Base-by-base conservation (phyloP, 2,113 vertebrate genomes). In the Semicossyphus pulcher region DNA sequence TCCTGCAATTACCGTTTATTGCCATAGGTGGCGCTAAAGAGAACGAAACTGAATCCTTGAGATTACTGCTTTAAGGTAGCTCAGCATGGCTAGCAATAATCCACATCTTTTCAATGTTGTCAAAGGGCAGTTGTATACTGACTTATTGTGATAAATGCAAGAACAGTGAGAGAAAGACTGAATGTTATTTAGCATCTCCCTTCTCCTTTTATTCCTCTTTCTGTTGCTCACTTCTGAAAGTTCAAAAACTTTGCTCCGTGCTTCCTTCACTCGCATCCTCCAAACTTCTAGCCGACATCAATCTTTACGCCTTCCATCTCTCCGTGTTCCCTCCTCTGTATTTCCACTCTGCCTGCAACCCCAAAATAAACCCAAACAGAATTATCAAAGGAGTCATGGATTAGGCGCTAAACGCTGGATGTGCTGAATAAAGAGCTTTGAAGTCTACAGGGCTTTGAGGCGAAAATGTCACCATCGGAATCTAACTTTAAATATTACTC, bases 301-400 rank as follows among this genome's bases (percentile, higher is more conserved):
- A 34, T 85, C 70, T 72, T 51, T 37, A 52, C 10, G 32, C 71
- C 44, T 69, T 72, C 67, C 70, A 49, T 80, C 61, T 72, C 65
- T 70, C 39, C 1, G 29, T 63, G 59, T 75, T 58, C n/a, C 32
- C 60, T 29, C 18, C 32, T 21, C 63, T 51, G 28, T 42, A 53
- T 85, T 85, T 82, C 31, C 54, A 63, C 52, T 67, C 68, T 68
- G 69, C 78, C 72, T 81, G 77, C 51, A 84, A 65, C 72, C 70
- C 77, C 73, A 63, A 84, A 88, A 85, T 88, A 89, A 88, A 90
- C 81, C 87, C 86, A 78, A 86, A 88, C 86, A 62, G 78, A 72
- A 83, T 90, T 86, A 88, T 89, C 82, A 86, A 86, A 85, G 78
- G 68, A 84, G 81, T 56, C 37, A 67, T 57, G 76, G 87, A 90